Percentiles rank a stretch among this genome's conserved stretches.
These are phyloP conservation scores for Ceryle rudis DNA, from an alignment of 2,797 vertebrate genomes.

Conservation along the genomic window DNA sequence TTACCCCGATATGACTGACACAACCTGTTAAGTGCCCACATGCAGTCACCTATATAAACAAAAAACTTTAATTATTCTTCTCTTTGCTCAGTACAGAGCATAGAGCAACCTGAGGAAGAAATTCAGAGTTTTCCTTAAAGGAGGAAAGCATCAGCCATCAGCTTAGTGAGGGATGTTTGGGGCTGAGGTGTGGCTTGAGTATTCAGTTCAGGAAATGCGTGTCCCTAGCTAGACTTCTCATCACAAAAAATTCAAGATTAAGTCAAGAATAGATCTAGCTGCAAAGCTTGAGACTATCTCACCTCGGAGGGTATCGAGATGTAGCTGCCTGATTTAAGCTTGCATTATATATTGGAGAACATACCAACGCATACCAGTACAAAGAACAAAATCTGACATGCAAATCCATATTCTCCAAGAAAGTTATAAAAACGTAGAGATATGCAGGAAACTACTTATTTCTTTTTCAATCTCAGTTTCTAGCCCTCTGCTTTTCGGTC, in stretches of 20 bases:
- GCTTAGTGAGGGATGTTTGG: not conserved
- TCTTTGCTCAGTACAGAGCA: not conserved
- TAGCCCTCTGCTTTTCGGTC: not conserved
- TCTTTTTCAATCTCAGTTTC: not conserved
- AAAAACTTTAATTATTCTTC: not conserved
- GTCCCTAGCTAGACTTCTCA: not conserved
- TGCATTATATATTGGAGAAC: not conserved
- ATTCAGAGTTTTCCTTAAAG: not conserved
- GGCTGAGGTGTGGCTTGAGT: not conserved
- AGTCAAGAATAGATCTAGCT: not conserved
- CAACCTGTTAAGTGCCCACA: not conserved
- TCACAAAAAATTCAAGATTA: not conserved
- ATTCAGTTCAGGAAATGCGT: not conserved
- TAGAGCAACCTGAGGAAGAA: not conserved
- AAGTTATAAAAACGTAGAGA: not conserved
- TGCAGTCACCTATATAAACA: not conserved
- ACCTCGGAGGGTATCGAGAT: not conserved
- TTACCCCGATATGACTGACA: not conserved
- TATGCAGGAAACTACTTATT: not conserved
- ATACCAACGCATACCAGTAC: not conserved
- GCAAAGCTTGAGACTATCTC: not conserved
- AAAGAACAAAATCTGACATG: not conserved
- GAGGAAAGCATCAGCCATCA: not conserved
- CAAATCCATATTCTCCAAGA: not conserved
- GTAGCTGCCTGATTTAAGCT: not conserved